Percentiles rank a stretch among this genome's conserved stretches.
Conservation (phyloP, 2,797 vertebrate species). For the Crocodylus rhombifer region DNA sequence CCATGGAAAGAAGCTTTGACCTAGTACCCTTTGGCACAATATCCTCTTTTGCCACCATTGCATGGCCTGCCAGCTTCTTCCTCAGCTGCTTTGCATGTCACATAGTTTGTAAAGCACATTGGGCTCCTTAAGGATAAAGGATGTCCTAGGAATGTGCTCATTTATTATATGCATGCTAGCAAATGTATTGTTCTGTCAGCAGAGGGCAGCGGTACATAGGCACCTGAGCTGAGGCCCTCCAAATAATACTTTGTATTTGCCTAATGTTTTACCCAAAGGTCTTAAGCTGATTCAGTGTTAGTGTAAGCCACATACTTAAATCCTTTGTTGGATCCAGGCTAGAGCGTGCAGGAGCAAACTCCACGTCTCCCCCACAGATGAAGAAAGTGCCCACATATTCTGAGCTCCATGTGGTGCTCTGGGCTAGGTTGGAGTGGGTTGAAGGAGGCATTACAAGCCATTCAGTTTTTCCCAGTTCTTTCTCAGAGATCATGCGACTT, state of each 20-base stretch:
- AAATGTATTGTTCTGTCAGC: neutral
- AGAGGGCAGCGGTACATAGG: conserved; percentile 60
- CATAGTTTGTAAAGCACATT: neutral
- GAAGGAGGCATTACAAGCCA: neutral
- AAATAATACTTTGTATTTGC: neutral
- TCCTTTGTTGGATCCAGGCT: neutral
- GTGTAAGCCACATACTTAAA: neutral
- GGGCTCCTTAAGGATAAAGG: neutral
- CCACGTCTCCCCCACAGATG: neutral
- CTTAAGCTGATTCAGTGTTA: neutral
- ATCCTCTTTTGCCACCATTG: neutral
- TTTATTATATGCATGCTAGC: fast-evolving
- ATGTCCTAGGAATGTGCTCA: too few species aligned
- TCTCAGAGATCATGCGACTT: neutral
- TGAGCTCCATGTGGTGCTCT: neutral
- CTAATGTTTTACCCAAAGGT: fast-evolving
- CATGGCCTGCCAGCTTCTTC: fast-evolving
- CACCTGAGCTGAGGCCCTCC: fast-evolving
- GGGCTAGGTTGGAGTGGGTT: neutral
- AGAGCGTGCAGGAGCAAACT: neutral
- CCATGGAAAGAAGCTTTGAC: neutral
- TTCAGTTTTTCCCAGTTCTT: neutral
- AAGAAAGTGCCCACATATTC: neutral
- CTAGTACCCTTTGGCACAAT: neutral
- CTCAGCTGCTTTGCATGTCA: fast-evolving